A percentile compares a stretch with the other conserved stretches of the same genome.
Evolutionary conservation across 2,797 vertebrate genomes (phyloP).

Genomic region (Tapera naevia): DNA sequence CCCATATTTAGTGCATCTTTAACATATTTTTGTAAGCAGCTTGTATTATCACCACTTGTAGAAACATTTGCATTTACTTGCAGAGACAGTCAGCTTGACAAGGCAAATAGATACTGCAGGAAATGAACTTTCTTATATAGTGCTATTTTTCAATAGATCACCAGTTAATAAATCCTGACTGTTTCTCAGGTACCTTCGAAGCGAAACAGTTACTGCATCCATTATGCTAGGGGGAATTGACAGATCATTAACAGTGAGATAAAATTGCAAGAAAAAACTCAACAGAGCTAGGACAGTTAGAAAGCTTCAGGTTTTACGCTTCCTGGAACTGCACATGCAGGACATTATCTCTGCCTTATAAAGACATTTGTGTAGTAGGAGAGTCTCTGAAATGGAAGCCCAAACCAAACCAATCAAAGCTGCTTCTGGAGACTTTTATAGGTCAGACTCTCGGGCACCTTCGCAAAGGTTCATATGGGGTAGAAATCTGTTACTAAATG

Average conservation of each 20-base stretch:
- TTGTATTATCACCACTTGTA: background rate
- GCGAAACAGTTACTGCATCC: background rate
- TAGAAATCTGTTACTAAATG: background rate
- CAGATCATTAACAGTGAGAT: background rate
- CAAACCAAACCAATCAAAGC: background rate
- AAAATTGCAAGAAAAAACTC: background rate
- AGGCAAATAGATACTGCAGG: background rate
- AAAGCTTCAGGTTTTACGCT: background rate
- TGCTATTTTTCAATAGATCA: background rate
- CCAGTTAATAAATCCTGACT: background rate
- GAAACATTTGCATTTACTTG: background rate
- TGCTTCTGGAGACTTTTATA: background rate
- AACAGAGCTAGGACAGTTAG: background rate
- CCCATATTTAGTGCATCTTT: background rate
- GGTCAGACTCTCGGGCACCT: background rate
- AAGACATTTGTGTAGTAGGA: background rate
- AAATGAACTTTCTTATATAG: background rate
- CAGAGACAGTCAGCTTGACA: background rate
- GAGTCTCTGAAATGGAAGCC: background rate
- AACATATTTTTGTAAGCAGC: background rate
- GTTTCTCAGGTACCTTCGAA: background rate
- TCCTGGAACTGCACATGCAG: background rate
- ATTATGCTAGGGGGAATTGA: background rate
- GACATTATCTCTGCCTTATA: background rate
- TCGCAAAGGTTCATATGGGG: background rate